Conservation (phyloP, 2,797 vertebrate species). For the Acrossocheilus wenchowensis region DNA sequence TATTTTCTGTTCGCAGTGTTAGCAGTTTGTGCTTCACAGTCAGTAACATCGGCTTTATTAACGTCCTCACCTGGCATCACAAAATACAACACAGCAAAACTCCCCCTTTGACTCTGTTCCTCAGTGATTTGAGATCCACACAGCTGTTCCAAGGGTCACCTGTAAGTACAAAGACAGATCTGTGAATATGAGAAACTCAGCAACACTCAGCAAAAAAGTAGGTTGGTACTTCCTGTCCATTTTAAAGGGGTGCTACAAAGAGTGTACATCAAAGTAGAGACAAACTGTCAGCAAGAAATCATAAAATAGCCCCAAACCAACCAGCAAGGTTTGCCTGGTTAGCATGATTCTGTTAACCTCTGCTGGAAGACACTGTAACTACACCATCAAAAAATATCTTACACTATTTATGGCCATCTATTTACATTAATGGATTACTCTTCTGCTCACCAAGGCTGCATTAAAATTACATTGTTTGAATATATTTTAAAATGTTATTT, state of each 20-base stretch:
- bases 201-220: constrained; percentile 44
- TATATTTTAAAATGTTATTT: not conserved
- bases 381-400: not conserved
- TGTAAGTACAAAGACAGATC: constrained; percentile 51
- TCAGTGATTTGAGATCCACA: constrained; percentile 1
- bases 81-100: constrained; percentile 32
- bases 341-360: not conserved
- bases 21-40: constrained; percentile 24
- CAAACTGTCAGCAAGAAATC: not conserved
- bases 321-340: not conserved
- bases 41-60: constrained; percentile 12
- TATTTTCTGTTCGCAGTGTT: constrained; percentile 37
- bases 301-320: not conserved
- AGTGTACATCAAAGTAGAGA: constrained; percentile 4
- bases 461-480: not conserved
- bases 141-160: constrained; percentile 46
- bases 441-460: not conserved
- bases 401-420: not conserved
- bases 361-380: not conserved
- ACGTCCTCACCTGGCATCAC: constrained; percentile 35
- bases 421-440: not conserved
- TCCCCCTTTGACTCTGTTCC: constrained; percentile 18
- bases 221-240: not conserved
- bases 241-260: constrained; percentile 14
- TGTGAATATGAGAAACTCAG: constrained; percentile 45